Conservation (phyloP, 2,888 invertebrate species). For the Eupeodes latifasciatus region DNA sequence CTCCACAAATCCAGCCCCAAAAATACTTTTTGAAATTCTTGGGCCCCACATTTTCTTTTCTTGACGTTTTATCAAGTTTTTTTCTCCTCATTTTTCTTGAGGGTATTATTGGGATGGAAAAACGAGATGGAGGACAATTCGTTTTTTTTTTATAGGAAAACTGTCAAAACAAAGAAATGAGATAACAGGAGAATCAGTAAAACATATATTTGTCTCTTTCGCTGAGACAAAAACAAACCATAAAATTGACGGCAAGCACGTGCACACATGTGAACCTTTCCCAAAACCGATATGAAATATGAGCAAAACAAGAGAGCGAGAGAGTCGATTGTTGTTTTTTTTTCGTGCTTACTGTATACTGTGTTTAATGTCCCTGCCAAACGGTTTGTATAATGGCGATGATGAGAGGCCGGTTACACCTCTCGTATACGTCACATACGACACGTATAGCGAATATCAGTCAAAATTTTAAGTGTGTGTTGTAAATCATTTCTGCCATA, state of each 20-base stretch:
- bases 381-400: slow-evolving; percentile 74
- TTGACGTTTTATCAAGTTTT: slow-evolving; percentile 50
- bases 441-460: slow-evolving; percentile 74
- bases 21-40: slow-evolving; percentile 73
- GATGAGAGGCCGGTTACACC: slow-evolving; percentile 76
- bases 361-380: slow-evolving; percentile 66
- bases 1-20: slow-evolving; percentile 76
- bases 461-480: slow-evolving; percentile 76
- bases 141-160: slow-evolving; percentile 69
- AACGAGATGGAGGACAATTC: slow-evolving; percentile 73
- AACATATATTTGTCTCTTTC: slow-evolving; percentile 48
- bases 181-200: slow-evolving; percentile 23
- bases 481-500: slow-evolving; percentile 70
- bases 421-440: slow-evolving; percentile 74
- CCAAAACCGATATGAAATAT: slow-evolving; percentile 79
- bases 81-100: slow-evolving; percentile 74
- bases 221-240: slow-evolving; percentile 80
- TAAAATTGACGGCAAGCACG: slow-evolving; percentile 81
- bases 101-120: slow-evolving; percentile 63
- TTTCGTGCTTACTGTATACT: slow-evolving; percentile 41
- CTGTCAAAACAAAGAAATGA: slow-evolving; percentile 75
- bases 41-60: slow-evolving; percentile 59
- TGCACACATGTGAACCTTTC: slow-evolving; percentile 77
- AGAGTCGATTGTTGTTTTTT: slow-evolving; percentile 66
- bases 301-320: slow-evolving; percentile 80